phyloP scores from a whole-genome alignment of 35 echinoderm and acorn worm species.

The Strongylocentrotus purpuratus region DNA sequence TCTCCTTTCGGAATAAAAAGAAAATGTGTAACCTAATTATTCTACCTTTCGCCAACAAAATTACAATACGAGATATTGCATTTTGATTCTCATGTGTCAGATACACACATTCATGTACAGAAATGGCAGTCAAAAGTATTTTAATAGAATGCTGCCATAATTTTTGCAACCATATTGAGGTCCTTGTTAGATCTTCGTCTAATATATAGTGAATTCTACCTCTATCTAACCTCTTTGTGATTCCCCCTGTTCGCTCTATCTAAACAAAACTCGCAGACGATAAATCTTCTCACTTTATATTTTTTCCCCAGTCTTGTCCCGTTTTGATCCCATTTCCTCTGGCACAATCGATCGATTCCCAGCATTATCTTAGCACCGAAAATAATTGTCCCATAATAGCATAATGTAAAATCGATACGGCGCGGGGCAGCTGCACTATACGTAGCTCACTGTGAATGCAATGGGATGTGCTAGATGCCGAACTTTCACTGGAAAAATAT shows the following conservation, averaged over 20 bases:
- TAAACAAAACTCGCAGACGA: not conserved
- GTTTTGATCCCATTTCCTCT: not conserved
- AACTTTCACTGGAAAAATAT: not conserved
- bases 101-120: no score
- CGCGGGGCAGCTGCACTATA: not conserved
- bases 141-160: no score
- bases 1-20: no score
- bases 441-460: not conserved
- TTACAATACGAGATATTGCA: no score
- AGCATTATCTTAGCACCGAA: not conserved
- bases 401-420: not conserved
- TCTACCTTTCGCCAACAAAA: no score
- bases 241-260: not conserved
- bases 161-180: no score
- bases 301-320: not conserved
- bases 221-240: no score
- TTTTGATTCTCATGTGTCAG: no score
- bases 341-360: not conserved
- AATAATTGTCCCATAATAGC: not conserved
- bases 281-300: not conserved
- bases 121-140: no score
- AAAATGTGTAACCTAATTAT: no score
- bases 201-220: no score
- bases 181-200: no score
- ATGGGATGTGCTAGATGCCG: not conserved